Conservation (phyloP, 2,113 vertebrate species). For the Sylvietta virens region DNA sequence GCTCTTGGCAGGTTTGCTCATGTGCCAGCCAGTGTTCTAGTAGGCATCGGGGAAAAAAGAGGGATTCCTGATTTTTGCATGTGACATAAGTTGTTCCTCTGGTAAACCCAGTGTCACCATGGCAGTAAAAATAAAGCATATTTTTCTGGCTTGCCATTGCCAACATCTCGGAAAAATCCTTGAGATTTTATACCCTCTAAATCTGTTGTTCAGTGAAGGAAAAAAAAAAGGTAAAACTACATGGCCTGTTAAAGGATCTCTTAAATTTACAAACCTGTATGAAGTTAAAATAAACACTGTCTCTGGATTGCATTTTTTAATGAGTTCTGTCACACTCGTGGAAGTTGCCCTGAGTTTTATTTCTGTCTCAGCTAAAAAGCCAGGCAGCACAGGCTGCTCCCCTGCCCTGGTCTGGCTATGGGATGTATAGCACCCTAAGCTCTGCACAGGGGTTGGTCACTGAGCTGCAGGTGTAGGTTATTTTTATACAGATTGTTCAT, state of each 20-base stretch:
- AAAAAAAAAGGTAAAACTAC: neutral
- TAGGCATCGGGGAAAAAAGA: neutral
- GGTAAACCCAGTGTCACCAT: neutral
- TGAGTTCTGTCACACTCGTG: neutral
- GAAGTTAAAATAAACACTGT: neutral
- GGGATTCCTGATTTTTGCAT: neutral
- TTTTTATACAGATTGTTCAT: neutral
- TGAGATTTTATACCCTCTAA: neutral
- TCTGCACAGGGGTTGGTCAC: fast-evolving
- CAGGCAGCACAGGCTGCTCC: neutral
- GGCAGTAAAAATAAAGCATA: neutral
- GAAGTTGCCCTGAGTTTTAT: neutral
- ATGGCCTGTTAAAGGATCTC: neutral
- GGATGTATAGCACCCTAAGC: neutral
- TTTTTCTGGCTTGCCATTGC: neutral
- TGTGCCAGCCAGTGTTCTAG: neutral
- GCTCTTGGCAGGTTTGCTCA: slow-evolving; percentile 3
- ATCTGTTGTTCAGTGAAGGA: neutral
- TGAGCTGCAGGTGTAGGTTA: neutral
- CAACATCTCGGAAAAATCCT: neutral
- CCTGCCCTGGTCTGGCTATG: neutral
- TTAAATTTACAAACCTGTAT: neutral
- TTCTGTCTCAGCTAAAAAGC: neutral
- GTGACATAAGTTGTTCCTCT: neutral
- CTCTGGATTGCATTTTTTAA: neutral